Evolutionary conservation across 2,113 vertebrate genomes (phyloP).

Genomic region (Bostrychus sinensis): DNA sequence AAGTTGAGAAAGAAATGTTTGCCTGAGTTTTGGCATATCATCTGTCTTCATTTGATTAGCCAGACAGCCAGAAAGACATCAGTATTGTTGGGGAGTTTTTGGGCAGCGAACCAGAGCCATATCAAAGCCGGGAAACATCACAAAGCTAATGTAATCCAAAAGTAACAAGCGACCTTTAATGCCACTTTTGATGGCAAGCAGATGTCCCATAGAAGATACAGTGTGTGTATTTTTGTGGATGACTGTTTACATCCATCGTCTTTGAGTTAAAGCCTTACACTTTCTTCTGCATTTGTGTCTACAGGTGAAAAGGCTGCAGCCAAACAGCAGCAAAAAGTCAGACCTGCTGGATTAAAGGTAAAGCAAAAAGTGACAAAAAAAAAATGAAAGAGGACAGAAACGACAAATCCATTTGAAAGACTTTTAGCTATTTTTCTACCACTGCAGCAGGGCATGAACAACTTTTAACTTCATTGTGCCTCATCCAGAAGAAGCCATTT

Average conservation of each 20-base stretch:
- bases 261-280: slow-evolving; percentile 43
- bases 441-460: slow-evolving; percentile 20
- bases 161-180: slow-evolving; percentile 61
- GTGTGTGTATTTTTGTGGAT: slow-evolving; percentile 6
- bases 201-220: slow-evolving; percentile 58
- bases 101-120: slow-evolving; percentile 30
- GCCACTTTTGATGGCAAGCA: slow-evolving; percentile 55
- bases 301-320: slow-evolving; percentile 52
- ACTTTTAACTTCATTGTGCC: slow-evolving; percentile 19
- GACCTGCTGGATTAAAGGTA: slow-evolving; percentile 67
- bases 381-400: slow-evolving; percentile 63
- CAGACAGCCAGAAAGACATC: slow-evolving; percentile 50
- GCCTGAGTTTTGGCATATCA: slow-evolving; percentile 30
- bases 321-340: slow-evolving; percentile 19
- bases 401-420: slow-evolving; percentile 19
- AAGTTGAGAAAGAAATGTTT: slow-evolving; percentile 25
- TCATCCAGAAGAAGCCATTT: slow-evolving; percentile 24
- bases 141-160: slow-evolving; percentile 59
- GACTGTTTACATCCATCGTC: neutral
- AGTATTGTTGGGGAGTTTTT: slow-evolving; percentile 34
- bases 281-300: slow-evolving; percentile 47
- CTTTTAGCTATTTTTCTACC: slow-evolving; percentile 32
- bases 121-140: slow-evolving; percentile 58
- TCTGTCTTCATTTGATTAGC: slow-evolving; percentile 68
- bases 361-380: slow-evolving; percentile 27